phyloP scores from a whole-genome alignment of 2,797 vertebrate genomes.

The Fistularia tabacaria region DNA sequence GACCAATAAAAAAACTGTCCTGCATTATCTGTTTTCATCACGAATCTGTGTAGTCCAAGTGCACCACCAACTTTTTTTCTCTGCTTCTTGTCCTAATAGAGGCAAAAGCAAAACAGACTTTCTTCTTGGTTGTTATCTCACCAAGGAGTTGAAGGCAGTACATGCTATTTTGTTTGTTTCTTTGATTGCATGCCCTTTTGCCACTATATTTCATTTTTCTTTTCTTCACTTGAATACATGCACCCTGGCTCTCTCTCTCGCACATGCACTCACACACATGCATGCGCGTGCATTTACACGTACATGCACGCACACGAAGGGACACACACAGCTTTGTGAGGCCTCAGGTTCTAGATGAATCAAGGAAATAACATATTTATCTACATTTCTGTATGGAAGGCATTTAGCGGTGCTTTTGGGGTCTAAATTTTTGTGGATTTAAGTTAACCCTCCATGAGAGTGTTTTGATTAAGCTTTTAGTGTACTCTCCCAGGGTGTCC shows the following conservation, averaged over 20 bases:
- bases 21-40: slow-evolving; percentile 10
- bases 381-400: slow-evolving; percentile 58
- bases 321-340: slow-evolving; percentile 35
- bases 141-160: slow-evolving; percentile 14
- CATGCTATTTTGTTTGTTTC: slow-evolving; percentile 17
- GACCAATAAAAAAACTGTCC: slow-evolving; percentile 7
- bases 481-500: slow-evolving; percentile 62
- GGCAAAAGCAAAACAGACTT: slow-evolving; percentile 12
- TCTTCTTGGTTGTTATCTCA: slow-evolving; percentile 18
- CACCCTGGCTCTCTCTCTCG: no score
- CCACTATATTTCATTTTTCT: slow-evolving; percentile 17
- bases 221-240: slow-evolving; percentile 18
- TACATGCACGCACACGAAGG: slow-evolving; percentile 1
- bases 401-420: slow-evolving; percentile 57
- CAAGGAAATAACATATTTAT: slow-evolving; percentile 62
- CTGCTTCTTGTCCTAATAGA: slow-evolving; percentile 18
- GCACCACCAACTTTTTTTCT: slow-evolving; percentile 5
- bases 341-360: slow-evolving; percentile 55
- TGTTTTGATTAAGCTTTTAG: slow-evolving; percentile 68
- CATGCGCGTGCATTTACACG: not conserved
- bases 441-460: slow-evolving; percentile 67
- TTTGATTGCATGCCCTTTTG: slow-evolving; percentile 23
- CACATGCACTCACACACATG: no score
- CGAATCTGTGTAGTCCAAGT: slow-evolving; percentile 10
- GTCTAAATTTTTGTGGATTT: slow-evolving; percentile 72